Percentiles rank a stretch among this genome's conserved stretches.
phyloP scores from a whole-genome alignment of 2,797 vertebrate species.

The Oceanodroma leucorhoa region DNA sequence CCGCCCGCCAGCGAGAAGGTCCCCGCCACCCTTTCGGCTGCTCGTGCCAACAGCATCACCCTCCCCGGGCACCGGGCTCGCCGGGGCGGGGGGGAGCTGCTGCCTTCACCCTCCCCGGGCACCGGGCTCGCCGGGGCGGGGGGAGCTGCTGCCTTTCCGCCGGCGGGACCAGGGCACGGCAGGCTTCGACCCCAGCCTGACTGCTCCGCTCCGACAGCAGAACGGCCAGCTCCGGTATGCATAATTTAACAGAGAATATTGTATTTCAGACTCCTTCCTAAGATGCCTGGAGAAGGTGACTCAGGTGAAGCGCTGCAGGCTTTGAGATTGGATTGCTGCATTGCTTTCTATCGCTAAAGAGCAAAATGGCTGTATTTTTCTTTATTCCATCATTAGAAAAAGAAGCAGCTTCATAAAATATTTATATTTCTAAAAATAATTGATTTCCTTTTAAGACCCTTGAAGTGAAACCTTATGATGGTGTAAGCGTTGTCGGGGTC shows the following conservation, averaged over 20 bases:
- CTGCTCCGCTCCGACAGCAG: accelerated
- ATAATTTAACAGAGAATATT: not conserved
- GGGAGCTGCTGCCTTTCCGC: not conserved
- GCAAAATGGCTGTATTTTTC: not conserved
- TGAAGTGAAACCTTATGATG: not conserved
- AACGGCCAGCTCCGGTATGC: accelerated
- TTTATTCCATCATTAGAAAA: not conserved
- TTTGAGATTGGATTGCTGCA: not conserved
- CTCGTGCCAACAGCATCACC: not conserved
- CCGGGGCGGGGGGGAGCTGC: not conserved
- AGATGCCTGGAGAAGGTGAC: not conserved
- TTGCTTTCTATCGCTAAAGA: not conserved
- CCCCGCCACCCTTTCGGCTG: accelerated
- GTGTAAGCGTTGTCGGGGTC: not conserved
- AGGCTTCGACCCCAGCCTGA: not conserved
- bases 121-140: not conserved
- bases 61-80: accelerated
- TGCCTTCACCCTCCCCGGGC: accelerated
- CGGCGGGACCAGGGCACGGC: accelerated
- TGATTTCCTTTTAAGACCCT: conserved; percentile 23
- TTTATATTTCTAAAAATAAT: conserved; percentile 45
- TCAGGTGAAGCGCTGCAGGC: not conserved
- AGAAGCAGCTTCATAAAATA: conserved; percentile 5
- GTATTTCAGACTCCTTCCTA: not conserved
- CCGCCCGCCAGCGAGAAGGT: not conserved